Evolutionary conservation across 2,888 invertebrate genomes (phyloP).

Genomic region (Gandaritis pyraliata): DNA sequence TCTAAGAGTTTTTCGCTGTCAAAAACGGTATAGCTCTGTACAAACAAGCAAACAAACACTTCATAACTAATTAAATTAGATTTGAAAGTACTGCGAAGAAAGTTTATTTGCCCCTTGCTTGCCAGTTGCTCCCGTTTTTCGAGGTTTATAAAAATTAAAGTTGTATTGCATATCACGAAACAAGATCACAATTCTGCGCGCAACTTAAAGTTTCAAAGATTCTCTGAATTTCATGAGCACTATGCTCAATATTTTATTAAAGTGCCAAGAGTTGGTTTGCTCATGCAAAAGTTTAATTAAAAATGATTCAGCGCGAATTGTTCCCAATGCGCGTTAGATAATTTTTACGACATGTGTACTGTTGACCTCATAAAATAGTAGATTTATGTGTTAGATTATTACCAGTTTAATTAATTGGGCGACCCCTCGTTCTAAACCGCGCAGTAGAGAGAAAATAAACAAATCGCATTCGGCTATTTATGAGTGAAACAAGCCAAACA

Average conservation of each 20-base stretch:
- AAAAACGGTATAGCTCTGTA: too few relatives aligned
- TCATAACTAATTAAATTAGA: too few relatives aligned
- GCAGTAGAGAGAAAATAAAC: neutral
- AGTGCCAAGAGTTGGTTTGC: neutral
- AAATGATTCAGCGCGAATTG: neutral
- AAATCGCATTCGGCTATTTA: too few relatives aligned
- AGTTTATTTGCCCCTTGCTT: too few relatives aligned
- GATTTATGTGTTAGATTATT: conserved; percentile 13
- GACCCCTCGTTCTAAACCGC: conserved; percentile 5
- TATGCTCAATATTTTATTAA: neutral
- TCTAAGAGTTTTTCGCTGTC: too few relatives aligned
- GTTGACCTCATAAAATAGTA: conserved; percentile 7
- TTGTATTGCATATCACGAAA: neutral
- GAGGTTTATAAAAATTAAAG: too few relatives aligned
- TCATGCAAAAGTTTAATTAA: neutral
- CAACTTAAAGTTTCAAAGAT: neutral
- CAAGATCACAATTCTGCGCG: neutral
- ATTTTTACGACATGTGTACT: conserved; percentile 7
- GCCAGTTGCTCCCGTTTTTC: too few relatives aligned
- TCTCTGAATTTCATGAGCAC: neutral
- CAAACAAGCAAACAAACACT: too few relatives aligned
- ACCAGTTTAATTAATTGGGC: conserved; percentile 10
- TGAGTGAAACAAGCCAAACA: too few relatives aligned
- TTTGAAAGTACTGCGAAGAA: too few relatives aligned
- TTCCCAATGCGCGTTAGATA: neutral